A percentile compares a stretch with the other conserved stretches of the same genome.
Evolutionary conservation across 1,140 invertebrate species (phyloP).

Genomic region (Procambarus clarkii): DNA sequence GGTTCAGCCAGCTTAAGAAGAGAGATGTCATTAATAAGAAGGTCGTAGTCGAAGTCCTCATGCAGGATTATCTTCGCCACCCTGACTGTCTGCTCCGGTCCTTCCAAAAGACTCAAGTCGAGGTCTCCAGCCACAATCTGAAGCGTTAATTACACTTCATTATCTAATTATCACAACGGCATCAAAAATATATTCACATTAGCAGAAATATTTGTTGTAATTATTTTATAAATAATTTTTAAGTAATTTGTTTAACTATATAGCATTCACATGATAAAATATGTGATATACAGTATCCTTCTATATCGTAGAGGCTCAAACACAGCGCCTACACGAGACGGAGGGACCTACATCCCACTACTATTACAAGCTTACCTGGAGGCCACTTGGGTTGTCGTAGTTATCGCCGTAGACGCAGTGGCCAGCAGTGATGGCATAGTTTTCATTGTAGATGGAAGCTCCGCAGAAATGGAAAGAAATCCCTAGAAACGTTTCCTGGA

Average conservation of each 20-base stretch:
- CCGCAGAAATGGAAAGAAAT: constrained; percentile 78
- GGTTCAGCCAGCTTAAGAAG: constrained; percentile 79
- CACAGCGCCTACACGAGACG: no score
- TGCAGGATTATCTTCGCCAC: constrained; percentile 77
- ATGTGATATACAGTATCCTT: no score
- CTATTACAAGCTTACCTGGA: constrained; percentile 22
- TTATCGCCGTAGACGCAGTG: constrained; percentile 76
- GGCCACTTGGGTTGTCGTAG: constrained; percentile 50
- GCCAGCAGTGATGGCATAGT: constrained; percentile 80
- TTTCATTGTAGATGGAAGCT: constrained; percentile 78
- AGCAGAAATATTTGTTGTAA: no score
- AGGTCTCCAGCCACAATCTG: constrained; percentile 76
- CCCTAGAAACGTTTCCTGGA: constrained; percentile 74
- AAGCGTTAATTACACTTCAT: no score
- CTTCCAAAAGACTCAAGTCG: constrained; percentile 74
- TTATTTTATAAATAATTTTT: no score
- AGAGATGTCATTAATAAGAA: constrained; percentile 80
- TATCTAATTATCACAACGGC: no score
- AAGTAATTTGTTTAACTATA: no score
- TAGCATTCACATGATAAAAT: no score
- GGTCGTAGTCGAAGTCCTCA: constrained; percentile 75
- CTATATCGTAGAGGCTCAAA: no score
- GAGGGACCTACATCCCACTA: no score
- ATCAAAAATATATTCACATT: no score
- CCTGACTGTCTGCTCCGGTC: constrained; percentile 76